A percentile compares a stretch with the other conserved stretches of the same genome.
Conservation (phyloP, 2,113 vertebrate genomes). For the Cyanoderma ruficeps region DNA sequence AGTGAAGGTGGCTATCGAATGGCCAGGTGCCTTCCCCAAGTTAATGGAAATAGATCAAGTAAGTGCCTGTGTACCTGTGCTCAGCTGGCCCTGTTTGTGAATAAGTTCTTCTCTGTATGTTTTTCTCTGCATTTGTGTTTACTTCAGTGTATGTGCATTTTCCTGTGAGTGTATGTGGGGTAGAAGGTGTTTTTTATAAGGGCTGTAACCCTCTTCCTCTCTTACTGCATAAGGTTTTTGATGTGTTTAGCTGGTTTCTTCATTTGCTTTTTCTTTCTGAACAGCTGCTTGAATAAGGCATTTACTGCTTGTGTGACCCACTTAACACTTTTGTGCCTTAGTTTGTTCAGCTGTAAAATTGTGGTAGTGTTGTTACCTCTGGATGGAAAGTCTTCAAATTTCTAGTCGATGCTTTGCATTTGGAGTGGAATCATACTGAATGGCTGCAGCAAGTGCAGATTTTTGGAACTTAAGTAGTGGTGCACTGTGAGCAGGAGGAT, state of each 20-base stretch:
- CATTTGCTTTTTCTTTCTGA: background rate
- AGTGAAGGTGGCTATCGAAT: slow-evolving; percentile 98
- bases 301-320: background rate
- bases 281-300: background rate
- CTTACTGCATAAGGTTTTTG: background rate
- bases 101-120: background rate
- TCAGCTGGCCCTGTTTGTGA: background rate
- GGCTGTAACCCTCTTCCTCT: background rate
- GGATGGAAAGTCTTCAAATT: background rate
- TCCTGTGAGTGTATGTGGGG: background rate
- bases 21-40: slow-evolving; percentile 93
- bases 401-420: background rate
- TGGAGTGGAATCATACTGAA: background rate
- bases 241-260: background rate
- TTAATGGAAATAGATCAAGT: slow-evolving; percentile 99
- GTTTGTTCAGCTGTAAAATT: slow-evolving; percentile 5
- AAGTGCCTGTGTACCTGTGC: slow-evolving; percentile 12
- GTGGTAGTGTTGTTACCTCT: background rate
- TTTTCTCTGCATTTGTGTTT: background rate
- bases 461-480: background rate
- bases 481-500: background rate
- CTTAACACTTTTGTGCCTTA: background rate
- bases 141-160: background rate
- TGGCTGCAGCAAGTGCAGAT: background rate
- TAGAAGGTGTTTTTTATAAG: background rate